These are phyloP conservation scores for Phragmatobia fuliginosa DNA, from an alignment of 2,888 invertebrate genomes.

Conservation along the genomic window DNA sequence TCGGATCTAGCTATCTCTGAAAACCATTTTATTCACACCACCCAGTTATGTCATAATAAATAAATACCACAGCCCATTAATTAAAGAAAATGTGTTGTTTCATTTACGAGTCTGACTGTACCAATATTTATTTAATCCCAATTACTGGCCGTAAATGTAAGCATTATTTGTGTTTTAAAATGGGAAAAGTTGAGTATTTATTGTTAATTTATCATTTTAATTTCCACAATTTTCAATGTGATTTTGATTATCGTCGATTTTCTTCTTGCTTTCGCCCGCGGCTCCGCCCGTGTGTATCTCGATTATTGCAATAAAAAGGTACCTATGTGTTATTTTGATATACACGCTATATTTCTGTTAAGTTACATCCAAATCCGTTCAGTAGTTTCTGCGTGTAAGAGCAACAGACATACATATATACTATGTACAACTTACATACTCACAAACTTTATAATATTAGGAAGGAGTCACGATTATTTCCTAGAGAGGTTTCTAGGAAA, in stretches of 20 bases:
- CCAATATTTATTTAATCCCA: background rate
- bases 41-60: background rate
- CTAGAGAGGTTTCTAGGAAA: too few species aligned
- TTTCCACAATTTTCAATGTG: background rate
- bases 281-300: too few species aligned
- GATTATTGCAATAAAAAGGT: too few species aligned
- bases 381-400: too few species aligned
- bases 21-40: background rate
- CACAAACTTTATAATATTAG: too few species aligned
- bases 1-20: background rate
- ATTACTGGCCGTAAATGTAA: background rate
- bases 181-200: background rate
- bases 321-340: too few species aligned
- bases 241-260: background rate
- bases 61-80: slow-evolving; percentile 1
- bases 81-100: background rate
- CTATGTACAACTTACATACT: too few species aligned
- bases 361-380: too few species aligned
- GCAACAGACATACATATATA: too few species aligned
- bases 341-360: too few species aligned
- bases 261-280: too few species aligned
- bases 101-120: background rate
- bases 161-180: background rate
- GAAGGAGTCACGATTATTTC: too few species aligned
- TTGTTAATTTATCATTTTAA: background rate